Evolutionary conservation across 2,888 invertebrate genomes (phyloP), one percentile per base, ranked within the genome.

Genomic region (Lasioglossum figueresi): DNA sequence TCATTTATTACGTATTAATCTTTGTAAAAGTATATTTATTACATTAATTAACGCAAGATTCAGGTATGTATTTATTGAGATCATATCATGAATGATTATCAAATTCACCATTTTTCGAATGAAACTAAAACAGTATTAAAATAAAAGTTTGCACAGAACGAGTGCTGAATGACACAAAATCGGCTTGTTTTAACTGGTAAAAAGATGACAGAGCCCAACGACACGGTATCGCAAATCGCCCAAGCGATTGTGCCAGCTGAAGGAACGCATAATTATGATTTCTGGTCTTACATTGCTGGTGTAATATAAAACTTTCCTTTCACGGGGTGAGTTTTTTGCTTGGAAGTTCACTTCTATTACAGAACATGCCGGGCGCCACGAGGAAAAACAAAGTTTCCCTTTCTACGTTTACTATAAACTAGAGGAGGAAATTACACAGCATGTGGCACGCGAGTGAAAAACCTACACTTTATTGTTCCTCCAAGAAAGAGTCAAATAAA

Each of bases 291-390:
- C 83, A 82, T 76, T 84, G 80, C 72, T 45, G 71, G 27, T 66
- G 88, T 80, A 76, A 83, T 86, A 86, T 89, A 81, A 88, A 89
- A 88, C 89, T 88, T 82, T 72, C 72, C 83, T 80, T 77, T 82
- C 59, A 59, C 80, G 56, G 72, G 56, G 72, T 27, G 83, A 83
- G 70, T 16, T 89, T 89, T 70, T 89, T 82, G 76, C 78, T 82
- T 88, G 74, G 81, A 83, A 83, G 79, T 89, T 88, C 70, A 77
- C 78, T 84, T 73, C 88, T 83, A 81, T 89, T 87, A 80, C 84
- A 76, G 82, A 79, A 75, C 74, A 80, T 79, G 80, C 83, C 48
- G 48, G 27, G 31, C 82, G 76, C 52, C 82, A 80, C 74, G 74
- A 71, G 63, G 77, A 68, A 79, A 75, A 86, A 86, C 84, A 82